Evolutionary conservation across 2,888 invertebrate species (phyloP), one percentile per base, ranked within the genome.

Genomic region (Ommatoiulus sabulosus): DNA sequence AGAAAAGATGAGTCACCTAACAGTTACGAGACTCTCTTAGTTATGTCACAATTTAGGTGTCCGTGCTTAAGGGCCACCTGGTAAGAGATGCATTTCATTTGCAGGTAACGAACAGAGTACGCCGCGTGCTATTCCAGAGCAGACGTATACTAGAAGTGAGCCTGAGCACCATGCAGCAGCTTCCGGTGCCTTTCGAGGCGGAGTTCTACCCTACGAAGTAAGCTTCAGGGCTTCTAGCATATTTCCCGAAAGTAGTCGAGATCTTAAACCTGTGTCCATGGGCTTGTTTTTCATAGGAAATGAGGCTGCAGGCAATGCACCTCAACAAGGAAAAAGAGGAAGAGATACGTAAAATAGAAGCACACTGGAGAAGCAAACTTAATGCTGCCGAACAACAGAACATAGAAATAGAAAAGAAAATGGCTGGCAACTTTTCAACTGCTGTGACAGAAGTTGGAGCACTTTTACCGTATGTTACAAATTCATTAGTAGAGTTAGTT

Each of bases 241-340:
- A n/a, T n/a, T n/a, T n/a, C n/a, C n/a, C n/a, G n/a, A n/a, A n/a
- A n/a, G n/a, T n/a, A 52, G 8, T 15, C 8, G 17, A 52, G 17
- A 52, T 12, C n/a, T 10, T 52, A 52, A 17, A 10, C 12, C 3
- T 52, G 17, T 52, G 15, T 7, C 63, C n/a, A 72, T 24, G 24
- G 8, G 4, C 24, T 20, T 72, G 24, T 0, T 85, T 85, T 3
- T 85, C 10, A 43, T 5, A 87, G 87, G 87, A 87, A 57, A 52
- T 87, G 44, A 43, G 57, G 17, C 52, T 43, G 17, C 87, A 87
- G 17, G 57, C 57, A n/a, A 48, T 52, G 87, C 87, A 87, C n/a
- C 24, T 44, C 17, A 87, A 57, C 43, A 48, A 87, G 24, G 52
- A 87, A 87, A 87, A 48, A 48, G 87, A 87, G 17, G 87, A 87